Base-by-base conservation (phyloP, 2,113 vertebrate genomes). In the Verasper variegatus region DNA sequence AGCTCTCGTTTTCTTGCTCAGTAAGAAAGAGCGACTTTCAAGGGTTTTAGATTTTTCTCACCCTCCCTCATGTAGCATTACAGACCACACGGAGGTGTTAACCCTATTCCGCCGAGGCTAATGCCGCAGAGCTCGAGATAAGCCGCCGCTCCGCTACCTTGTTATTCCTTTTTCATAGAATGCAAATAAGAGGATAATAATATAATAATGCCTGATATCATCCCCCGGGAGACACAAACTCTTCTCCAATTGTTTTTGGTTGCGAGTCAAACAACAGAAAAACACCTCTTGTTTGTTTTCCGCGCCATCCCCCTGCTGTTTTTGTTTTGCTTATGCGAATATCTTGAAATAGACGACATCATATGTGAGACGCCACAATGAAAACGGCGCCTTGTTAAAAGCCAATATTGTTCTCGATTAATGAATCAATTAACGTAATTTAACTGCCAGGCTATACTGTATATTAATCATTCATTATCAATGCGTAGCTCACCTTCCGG, bases 141-240 rank as follows among this genome's bases (percentile, higher is more conserved):
- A 93, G 83, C 91, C 70, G 56, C 72, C n/a, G 56, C 71, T 62
- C 70, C 18, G 4, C 79, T 80, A 88, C 82, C 83, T 91, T 92
- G 88, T 94, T 91, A 88, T 93, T 92, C 49, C 64, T 52, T 70
- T 84, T 84, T 78, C 76, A 83, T 82, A 69, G 31, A 81, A 80
- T 71, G 63, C 67, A 88, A 86, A 85, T 89, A 91, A 93, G 90
- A 94, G 89, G 91, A 93, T 92, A 85, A 93, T 89, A 87, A 79
- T 24, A 93, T 92, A 85, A 93, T 89, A 87, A 79, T 26, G 21
- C 15, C n/a, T 40, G 54, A 88, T 86, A 84, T 88, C 82, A 92
- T 88, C 81, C 56, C 56, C 42, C 2, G 13, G 80, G 80, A 74
- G 83, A 77, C 67, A 31, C 74, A 71, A 80, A 88, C 89, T 89